Evolutionary conservation across 2,797 vertebrate genomes (phyloP).

Genomic region (Darevskia mixta): DNA sequence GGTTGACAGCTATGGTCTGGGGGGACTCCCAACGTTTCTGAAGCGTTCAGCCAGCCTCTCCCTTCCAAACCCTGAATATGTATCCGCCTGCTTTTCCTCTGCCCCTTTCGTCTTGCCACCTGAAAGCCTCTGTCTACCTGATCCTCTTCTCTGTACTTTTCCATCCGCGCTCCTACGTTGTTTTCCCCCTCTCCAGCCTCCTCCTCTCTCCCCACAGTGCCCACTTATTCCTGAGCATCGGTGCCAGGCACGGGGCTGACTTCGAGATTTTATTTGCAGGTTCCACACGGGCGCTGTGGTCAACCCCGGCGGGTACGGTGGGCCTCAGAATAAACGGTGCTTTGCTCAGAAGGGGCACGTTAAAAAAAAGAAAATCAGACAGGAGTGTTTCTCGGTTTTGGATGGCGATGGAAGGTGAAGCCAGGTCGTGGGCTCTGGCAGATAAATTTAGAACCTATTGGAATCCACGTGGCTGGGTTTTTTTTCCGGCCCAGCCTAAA

Average conservation of each 20-base stretch:
- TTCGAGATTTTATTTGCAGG: constrained; percentile 23
- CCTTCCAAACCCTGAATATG: too few species aligned
- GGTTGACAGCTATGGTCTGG: too few species aligned
- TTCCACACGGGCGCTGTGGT: constrained; percentile 27
- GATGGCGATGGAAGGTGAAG: constrained; percentile 33
- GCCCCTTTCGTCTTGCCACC: neutral
- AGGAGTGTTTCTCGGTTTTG: constrained; percentile 30
- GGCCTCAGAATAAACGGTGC: constrained; percentile 16
- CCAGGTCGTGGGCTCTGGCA: constrained; percentile 39
- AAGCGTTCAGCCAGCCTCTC: fast-evolving
- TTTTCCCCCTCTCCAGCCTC: constrained; percentile 17
- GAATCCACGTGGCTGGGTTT: constrained; percentile 14
- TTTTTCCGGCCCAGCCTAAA: constrained; percentile 16
- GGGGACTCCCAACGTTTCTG: neutral
- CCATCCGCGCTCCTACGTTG: neutral
- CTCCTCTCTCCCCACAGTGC: neutral
- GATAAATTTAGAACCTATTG: constrained; percentile 46
- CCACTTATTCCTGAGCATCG: neutral
- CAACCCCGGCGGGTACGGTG: neutral
- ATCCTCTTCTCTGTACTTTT: constrained; percentile 29
- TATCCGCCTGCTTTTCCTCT: neutral
- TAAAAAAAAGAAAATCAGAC: neutral
- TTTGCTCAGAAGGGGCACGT: constrained; percentile 28
- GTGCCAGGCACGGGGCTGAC: constrained; percentile 2
- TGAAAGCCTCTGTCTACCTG: neutral